phyloP scores from a whole-genome alignment of 2,888 invertebrate genomes.

The Tipula vernalis region DNA sequence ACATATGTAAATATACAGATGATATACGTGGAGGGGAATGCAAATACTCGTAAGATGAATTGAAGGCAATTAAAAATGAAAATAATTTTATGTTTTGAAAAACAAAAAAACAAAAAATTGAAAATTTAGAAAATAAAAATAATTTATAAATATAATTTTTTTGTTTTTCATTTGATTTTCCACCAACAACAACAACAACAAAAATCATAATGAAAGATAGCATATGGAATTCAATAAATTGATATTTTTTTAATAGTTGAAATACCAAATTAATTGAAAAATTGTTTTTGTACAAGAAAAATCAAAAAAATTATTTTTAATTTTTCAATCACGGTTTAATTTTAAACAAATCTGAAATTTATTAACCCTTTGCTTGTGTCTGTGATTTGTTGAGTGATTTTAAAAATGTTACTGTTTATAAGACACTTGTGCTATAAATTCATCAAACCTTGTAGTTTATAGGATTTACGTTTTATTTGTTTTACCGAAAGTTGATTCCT shows the following conservation, averaged over 20 bases:
- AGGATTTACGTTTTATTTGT: too few species aligned
- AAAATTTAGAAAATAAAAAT: slow-evolving; percentile 4
- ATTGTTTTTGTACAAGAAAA: not conserved
- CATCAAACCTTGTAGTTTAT: too few species aligned
- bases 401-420: too few species aligned
- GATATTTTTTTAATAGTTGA: not conserved
- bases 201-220: not conserved
- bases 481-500: too few species aligned
- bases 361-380: not conserved
- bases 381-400: not conserved
- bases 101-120: not conserved
- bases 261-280: slow-evolving; percentile 1
- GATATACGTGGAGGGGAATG: not conserved
- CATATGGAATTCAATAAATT: slow-evolving; percentile 4
- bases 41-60: not conserved
- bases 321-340: not conserved
- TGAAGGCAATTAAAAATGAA: slow-evolving; percentile 4
- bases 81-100: not conserved
- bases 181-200: not conserved
- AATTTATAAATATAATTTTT: not conserved
- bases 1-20: not conserved
- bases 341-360: not conserved
- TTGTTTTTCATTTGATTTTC: not conserved
- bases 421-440: too few species aligned
- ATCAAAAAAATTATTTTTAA: not conserved